Conservation (phyloP, 1,140 invertebrate genomes). For the Subanguina moxae region DNA sequence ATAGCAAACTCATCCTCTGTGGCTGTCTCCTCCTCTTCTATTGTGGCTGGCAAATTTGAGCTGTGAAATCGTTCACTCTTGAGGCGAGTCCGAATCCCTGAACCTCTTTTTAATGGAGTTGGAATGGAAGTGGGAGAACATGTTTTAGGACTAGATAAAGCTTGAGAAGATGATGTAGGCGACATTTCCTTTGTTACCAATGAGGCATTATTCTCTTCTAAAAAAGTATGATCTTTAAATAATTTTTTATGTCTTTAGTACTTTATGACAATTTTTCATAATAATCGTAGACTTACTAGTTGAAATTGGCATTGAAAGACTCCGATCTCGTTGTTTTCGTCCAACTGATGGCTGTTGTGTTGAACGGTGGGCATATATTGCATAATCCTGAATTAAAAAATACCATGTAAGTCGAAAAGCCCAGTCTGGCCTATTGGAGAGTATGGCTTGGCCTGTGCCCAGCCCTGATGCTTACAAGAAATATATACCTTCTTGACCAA, state of each 20-base stretch:
- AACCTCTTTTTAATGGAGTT: neutral
- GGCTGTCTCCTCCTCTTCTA: neutral
- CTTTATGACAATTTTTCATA: neutral
- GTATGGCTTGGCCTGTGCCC: too few relatives aligned
- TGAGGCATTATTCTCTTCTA: neutral
- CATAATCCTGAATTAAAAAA: too few relatives aligned
- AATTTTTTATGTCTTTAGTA: neutral
- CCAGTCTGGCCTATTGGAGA: too few relatives aligned
- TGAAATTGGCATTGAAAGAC: constrained; percentile 1
- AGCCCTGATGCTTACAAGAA: too few relatives aligned
- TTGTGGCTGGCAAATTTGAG: neutral
- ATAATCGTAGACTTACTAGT: neutral
- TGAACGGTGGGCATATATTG: neutral
- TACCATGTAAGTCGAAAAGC: too few relatives aligned
- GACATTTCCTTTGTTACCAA: neutral
- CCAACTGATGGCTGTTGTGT: neutral
- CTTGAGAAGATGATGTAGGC: neutral
- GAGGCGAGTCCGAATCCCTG: neutral
- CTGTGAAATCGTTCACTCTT: constrained; percentile 1
- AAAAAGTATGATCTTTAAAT: neutral
- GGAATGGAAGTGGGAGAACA: neutral
- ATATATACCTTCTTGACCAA: neutral
- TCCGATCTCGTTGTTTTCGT: neutral
- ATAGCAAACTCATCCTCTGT: too few relatives aligned
- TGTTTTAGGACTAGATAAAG: neutral